phyloP scores from a whole-genome alignment of 2,888 invertebrate species.

The Apamea epomidion region DNA sequence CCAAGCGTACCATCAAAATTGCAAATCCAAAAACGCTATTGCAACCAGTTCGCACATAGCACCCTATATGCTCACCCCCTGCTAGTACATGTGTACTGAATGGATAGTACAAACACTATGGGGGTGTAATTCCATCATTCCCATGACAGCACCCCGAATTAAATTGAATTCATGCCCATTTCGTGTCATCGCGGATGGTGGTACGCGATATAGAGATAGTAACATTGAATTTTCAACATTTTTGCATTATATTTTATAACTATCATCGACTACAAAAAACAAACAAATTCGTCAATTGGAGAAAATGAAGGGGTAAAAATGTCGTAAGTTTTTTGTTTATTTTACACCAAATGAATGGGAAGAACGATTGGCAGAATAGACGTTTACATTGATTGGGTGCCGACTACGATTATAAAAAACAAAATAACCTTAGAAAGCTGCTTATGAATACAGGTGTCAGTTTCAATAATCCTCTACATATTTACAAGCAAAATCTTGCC shows the following conservation, averaged over 20 bases:
- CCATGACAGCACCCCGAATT: conserved; percentile 75
- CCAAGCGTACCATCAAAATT: conserved; percentile 5
- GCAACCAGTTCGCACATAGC: conserved; percentile 37
- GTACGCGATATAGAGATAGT: conserved; percentile 43
- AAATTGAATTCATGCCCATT: conserved; percentile 81
- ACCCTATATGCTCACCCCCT: conserved; percentile 55
- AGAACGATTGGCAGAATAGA: background rate
- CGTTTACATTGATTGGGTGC: no score
- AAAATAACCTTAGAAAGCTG: no score
- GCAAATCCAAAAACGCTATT: conserved; percentile 31
- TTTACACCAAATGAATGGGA: background rate
- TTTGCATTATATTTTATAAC: background rate
- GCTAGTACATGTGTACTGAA: conserved; percentile 61
- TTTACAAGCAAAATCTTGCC: no score
- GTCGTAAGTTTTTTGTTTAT: background rate
- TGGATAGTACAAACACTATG: conserved; percentile 69
- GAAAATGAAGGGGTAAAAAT: background rate
- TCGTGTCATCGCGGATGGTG: conserved; percentile 76
- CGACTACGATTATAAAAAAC: no score
- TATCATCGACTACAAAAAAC: no score
- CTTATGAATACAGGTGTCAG: no score
- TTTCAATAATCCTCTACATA: no score
- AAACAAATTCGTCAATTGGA: no score
- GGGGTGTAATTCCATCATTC: conserved; percentile 76
- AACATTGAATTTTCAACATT: background rate